Conservation (phyloP, 2,888 invertebrate species). For the Caenorhabditis parvicauda region DNA sequence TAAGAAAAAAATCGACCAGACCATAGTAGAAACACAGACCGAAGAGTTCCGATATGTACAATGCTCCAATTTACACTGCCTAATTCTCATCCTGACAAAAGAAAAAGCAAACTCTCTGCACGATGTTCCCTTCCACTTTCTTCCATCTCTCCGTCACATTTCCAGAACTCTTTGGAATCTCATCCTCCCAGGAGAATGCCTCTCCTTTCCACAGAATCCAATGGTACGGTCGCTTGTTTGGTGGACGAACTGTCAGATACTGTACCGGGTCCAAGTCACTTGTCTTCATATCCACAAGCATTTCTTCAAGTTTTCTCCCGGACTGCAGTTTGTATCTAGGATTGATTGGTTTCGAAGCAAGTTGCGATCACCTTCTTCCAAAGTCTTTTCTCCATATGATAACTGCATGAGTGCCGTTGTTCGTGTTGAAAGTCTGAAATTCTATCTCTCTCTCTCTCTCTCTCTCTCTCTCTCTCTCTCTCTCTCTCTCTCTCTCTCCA, state of each 20-base stretch:
- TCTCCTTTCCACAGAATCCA: conserved; percentile 39
- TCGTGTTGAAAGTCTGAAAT: conserved; percentile 20
- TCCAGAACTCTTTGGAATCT: conserved; percentile 20
- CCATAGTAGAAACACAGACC: background rate
- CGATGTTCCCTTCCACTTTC: background rate
- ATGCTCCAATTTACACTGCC: too few species aligned
- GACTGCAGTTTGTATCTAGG: conserved; percentile 23
- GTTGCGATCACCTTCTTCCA: conserved; percentile 36
- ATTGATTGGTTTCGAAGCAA: too few species aligned
- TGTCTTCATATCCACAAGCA: conserved; percentile 21
- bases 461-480: background rate
- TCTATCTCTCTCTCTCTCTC: too few species aligned
- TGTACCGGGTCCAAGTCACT: conserved; percentile 19
- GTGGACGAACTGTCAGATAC: conserved; percentile 18
- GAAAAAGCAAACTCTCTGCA: background rate
- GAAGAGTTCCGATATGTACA: background rate
- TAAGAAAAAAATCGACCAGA: too few species aligned
- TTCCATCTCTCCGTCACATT: background rate
- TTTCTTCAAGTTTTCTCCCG: conserved; percentile 22
- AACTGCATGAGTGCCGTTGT: conserved; percentile 20
- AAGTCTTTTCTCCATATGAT: conserved; percentile 49
- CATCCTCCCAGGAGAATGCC: conserved; percentile 28
- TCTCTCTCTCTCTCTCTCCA: too few species aligned
- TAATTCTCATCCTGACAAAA: too few species aligned
- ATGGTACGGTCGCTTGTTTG: conserved; percentile 17